phyloP scores from a whole-genome alignment of 2,113 vertebrate species.

The Megaceryle maxima region DNA sequence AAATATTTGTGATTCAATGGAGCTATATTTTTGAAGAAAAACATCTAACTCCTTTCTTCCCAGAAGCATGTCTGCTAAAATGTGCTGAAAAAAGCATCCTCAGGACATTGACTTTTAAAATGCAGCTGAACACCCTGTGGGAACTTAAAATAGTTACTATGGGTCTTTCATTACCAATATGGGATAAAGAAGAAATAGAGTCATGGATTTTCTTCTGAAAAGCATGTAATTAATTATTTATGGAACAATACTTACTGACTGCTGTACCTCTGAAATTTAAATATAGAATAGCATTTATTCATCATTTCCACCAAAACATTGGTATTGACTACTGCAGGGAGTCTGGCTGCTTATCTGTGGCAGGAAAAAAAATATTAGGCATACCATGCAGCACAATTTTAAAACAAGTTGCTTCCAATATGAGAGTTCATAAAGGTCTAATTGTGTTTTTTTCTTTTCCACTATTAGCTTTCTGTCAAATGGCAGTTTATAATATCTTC shows the following conservation, averaged over 20 bases:
- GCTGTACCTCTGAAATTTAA: not conserved
- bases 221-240: conserved; percentile 1
- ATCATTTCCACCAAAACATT: not conserved
- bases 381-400: not conserved
- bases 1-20: not conserved
- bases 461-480: not conserved
- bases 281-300: not conserved
- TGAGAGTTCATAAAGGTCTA: not conserved
- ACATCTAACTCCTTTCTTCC: not conserved
- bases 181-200: not conserved
- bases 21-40: not conserved
- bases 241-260: not conserved
- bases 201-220: not conserved
- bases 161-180: not conserved
- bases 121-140: not conserved
- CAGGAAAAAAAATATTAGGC: not conserved
- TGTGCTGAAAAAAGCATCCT: not conserved
- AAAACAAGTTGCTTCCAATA: not conserved
- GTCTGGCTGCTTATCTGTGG: not conserved
- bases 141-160: not conserved
- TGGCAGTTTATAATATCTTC: not conserved
- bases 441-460: not conserved
- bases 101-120: not conserved
- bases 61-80: not conserved
- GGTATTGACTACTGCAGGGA: not conserved